Evolutionary conservation across 2,888 invertebrate genomes (phyloP).

Genomic region (Plagiodera versicolora): DNA sequence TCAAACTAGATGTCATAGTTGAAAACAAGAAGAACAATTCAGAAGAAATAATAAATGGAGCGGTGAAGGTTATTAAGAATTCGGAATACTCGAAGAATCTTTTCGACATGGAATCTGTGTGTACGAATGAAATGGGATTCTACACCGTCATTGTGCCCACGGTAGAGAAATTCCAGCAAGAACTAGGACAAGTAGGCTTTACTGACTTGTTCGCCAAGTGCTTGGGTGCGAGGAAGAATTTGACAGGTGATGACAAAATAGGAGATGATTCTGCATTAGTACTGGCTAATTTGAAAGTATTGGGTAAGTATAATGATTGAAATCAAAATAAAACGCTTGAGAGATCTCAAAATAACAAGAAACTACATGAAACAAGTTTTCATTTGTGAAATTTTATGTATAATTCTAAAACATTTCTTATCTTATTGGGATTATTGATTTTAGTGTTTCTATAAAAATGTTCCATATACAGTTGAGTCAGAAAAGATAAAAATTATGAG

Average conservation of each 20-base stretch:
- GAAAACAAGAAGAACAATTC: conserved; percentile 36
- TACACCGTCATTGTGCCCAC: conserved; percentile 57
- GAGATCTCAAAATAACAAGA: too few relatives aligned
- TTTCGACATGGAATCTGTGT: conserved; percentile 59
- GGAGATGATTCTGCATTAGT: conserved; percentile 61
- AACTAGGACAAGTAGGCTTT: conserved; percentile 53
- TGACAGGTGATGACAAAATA: conserved; percentile 45
- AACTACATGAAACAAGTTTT: too few relatives aligned
- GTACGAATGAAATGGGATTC: conserved; percentile 59
- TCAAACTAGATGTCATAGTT: conserved; percentile 50
- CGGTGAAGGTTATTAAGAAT: conserved; percentile 61
- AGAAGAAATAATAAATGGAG: conserved; percentile 48
- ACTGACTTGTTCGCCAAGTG: conserved; percentile 57
- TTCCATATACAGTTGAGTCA: too few relatives aligned
- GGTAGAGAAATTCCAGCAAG: conserved; percentile 55
- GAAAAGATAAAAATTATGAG: too few relatives aligned
- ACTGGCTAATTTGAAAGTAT: conserved; percentile 58
- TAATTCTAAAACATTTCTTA: too few relatives aligned
- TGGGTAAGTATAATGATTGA: conserved; percentile 44
- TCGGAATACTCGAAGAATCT: conserved; percentile 56
- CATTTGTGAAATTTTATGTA: too few relatives aligned
- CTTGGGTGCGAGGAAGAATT: conserved; percentile 58
- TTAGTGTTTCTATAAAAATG: too few relatives aligned
- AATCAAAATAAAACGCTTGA: too few relatives aligned
- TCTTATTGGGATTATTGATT: too few relatives aligned